Evolutionary conservation across 2,797 vertebrate genomes (phyloP), one percentile per base, ranked within the genome.

Genomic region (Sebastolobus altivelis): DNA sequence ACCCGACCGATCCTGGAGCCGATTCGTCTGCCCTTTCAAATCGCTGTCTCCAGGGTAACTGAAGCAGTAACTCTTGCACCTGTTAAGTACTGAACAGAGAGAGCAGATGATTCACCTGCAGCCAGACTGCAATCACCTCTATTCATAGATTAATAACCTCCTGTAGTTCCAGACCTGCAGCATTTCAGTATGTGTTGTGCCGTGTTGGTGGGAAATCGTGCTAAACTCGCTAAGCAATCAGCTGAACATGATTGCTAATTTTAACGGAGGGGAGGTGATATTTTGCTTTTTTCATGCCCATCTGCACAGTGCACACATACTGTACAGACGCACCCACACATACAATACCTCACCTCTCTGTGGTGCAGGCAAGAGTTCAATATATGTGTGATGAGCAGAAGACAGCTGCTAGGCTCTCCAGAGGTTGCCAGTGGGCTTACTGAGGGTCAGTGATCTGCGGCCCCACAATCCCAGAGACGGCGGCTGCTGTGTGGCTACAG

Each of bases 1-100:
- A 88, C 82, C 72, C 40, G 16, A 52, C 68, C 27, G 33, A 81
- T 86, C 81, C 73, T 65, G 61, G 52, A 82, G 58, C 8, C 12
- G 52, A 72, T 86, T 86, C 3, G 35, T 83, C 82, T 88, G 85
- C 83, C 91, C 83, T 93, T 92, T 92, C 43, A 84, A 92, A 90
- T 59, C 11, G 4, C 86, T 79, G 91, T 94, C 92, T 94, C 92
- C 93, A 91, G 88, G 93, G 94, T 79, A 94, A 93, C 92, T 60
- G 75, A 70, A 72, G 71, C 79, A 75, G 80, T 83, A 86, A 84
- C 77, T 88, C 72, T 70, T 77, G 70, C 85, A 90, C 85, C 84
- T 88, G 83, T 86, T 88, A 88, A 79, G 82, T 67, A 78, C 85
- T 82, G 79, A 83, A 75, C 83, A 75, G 56, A 69, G 72, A 81